Conservation (phyloP, 1,140 invertebrate species). For the Octopus bimaculoides region DNA sequence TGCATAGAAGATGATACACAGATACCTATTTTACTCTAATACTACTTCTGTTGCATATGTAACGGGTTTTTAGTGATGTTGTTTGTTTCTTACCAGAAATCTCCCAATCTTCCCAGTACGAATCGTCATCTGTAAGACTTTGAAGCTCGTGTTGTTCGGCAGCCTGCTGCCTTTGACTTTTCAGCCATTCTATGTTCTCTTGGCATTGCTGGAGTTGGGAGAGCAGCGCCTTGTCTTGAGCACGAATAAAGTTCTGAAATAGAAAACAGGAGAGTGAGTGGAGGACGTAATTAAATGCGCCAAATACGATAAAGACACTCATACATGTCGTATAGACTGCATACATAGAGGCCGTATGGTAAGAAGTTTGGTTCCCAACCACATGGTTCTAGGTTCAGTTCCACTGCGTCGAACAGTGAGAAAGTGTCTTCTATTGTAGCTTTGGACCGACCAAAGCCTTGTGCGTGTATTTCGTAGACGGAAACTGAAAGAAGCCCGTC, state of each 20-base stretch:
- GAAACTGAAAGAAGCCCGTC: no score
- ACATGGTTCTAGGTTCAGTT: no score
- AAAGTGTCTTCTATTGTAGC: no score
- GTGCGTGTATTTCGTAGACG: no score
- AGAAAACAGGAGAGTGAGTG: neutral
- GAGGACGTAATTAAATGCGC: neutral
- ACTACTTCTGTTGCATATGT: no score
- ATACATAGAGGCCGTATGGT: no score
- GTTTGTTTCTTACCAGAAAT: neutral
- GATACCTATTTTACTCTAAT: no score
- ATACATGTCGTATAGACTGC: neutral
- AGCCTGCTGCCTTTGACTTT: neutral
- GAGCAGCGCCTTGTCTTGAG: slow-evolving; percentile 8
- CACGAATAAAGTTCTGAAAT: slow-evolving; percentile 8
- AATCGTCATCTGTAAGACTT: neutral
- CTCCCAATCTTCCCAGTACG: slow-evolving; percentile 12
- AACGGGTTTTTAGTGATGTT: no score
- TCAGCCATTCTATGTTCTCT: neutral
- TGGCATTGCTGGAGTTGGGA: slow-evolving; percentile 6
- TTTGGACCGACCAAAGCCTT: no score
- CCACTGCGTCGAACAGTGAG: no score
- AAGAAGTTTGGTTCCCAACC: no score
- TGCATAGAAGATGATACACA: no score
- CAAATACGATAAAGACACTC: neutral
- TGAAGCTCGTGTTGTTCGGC: neutral